Conservation (phyloP, 2,797 vertebrate species). For the Acanthurus leucopareius region DNA sequence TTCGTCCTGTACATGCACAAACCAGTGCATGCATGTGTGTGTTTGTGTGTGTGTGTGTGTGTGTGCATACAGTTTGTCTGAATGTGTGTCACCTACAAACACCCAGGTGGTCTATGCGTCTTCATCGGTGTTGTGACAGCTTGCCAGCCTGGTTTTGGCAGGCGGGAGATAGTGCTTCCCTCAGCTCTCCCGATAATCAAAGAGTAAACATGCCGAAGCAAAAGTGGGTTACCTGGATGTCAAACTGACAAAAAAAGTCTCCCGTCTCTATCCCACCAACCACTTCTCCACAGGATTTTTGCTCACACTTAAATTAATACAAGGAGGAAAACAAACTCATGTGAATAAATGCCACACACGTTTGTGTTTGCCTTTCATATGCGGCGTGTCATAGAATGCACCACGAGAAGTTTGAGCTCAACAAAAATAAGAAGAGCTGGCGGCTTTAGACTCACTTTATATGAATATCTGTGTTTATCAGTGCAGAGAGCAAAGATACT, state of each 20-base stretch:
- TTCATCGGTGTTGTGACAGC: constrained; percentile 81
- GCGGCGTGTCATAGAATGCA: constrained; percentile 40
- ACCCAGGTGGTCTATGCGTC: constrained; percentile 74
- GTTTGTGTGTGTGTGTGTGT: not conserved
- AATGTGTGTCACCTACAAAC: constrained; percentile 62
- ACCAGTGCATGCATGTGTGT: not conserved
- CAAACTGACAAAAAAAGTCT: constrained; percentile 77
- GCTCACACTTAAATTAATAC: constrained; percentile 53
- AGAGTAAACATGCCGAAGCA: constrained; percentile 78
- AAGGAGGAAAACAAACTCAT: constrained; percentile 45
- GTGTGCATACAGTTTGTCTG: constrained; percentile 26
- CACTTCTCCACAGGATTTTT: constrained; percentile 26
- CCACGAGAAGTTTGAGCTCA: no score
- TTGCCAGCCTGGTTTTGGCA: constrained; percentile 78
- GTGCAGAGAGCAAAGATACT: constrained; percentile 45
- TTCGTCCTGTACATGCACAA: constrained; percentile 9
- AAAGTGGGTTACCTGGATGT: constrained; percentile 85
- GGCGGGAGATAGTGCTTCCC: constrained; percentile 77
- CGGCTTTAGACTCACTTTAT: not conserved
- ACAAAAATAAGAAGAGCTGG: no score
- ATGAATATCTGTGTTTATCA: not conserved
- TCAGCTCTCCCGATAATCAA: constrained; percentile 81
- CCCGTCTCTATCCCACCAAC: constrained; percentile 49
- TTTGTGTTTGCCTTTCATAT: constrained; percentile 56
- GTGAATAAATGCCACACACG: constrained; percentile 45